These are phyloP conservation scores for Anguilla pacifica DNA, from an alignment of 2,797 vertebrate species.

Conservation along the genomic window DNA sequence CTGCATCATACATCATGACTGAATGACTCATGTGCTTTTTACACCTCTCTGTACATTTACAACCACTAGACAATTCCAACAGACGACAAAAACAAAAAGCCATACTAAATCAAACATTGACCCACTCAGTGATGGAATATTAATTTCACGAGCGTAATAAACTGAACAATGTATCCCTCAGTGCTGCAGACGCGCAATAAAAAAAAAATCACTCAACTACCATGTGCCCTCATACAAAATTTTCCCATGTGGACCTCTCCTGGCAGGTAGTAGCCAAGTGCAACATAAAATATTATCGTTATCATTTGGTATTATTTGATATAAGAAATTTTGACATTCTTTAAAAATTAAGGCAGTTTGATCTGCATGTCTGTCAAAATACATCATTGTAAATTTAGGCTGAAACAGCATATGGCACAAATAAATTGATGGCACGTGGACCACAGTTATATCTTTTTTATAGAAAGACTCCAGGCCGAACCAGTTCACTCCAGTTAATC, in stretches of 20 bases:
- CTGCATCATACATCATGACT: background rate
- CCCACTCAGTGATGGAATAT: background rate
- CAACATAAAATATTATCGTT: too few relatives aligned
- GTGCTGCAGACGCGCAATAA: background rate
- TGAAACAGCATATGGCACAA: background rate
- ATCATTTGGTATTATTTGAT: too few relatives aligned
- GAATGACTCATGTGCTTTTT: background rate
- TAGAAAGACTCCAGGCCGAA: background rate
- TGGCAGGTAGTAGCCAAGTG: background rate
- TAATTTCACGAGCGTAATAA: background rate
- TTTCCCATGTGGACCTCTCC: background rate
- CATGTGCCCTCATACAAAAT: background rate
- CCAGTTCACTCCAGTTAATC: background rate
- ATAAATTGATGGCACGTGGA: background rate
- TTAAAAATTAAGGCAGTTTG: too few relatives aligned
- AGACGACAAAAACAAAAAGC: background rate
- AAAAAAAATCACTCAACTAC: background rate
- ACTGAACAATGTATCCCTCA: background rate
- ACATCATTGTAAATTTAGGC: background rate
- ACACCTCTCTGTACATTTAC: background rate
- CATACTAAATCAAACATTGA: background rate
- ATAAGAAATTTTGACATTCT: too few relatives aligned
- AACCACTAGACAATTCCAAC: background rate
- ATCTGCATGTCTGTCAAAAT: too few relatives aligned
- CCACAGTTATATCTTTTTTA: background rate